phyloP scores from a whole-genome alignment of 2,113 vertebrate species.

The Anolis sagrei region DNA sequence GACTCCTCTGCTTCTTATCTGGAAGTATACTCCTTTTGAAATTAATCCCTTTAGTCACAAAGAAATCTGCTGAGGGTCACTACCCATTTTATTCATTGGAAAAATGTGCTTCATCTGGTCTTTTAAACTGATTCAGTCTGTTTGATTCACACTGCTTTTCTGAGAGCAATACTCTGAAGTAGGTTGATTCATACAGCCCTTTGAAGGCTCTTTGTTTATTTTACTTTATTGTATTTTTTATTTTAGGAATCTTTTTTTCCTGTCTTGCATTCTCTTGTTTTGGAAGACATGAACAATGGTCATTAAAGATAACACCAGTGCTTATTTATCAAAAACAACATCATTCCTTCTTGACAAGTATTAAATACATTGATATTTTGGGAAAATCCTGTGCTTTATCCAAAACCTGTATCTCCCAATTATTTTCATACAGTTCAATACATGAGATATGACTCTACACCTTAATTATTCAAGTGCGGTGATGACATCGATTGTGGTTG shows the following conservation, averaged over 20 bases:
- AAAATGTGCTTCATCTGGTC: not conserved
- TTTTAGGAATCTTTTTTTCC: not conserved
- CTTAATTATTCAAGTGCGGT: conserved; percentile 22
- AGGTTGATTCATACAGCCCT: not conserved
- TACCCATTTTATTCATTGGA: not conserved
- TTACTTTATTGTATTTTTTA: not conserved
- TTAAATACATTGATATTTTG: conserved; percentile 22
- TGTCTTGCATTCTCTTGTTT: no score
- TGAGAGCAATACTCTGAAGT: not conserved
- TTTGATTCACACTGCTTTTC: not conserved
- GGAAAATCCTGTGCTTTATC: conserved; percentile 10
- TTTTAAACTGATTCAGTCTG: not conserved
- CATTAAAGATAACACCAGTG: conserved; percentile 4
- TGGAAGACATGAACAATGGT: not conserved
- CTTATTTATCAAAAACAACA: not conserved
- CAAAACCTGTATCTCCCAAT: conserved; percentile 17
- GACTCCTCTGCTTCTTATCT: not conserved
- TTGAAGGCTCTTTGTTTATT: not conserved
- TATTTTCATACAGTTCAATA: conserved; percentile 15
- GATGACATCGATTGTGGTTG: conserved; percentile 7
- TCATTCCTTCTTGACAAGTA: not conserved
- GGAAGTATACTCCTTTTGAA: not conserved
- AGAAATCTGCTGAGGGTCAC: not conserved
- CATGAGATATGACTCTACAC: conserved; percentile 4
- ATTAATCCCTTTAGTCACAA: not conserved